Base-by-base conservation (phyloP, 64 coral and sea anemone genomes). In the Montipora sp. region DNA sequence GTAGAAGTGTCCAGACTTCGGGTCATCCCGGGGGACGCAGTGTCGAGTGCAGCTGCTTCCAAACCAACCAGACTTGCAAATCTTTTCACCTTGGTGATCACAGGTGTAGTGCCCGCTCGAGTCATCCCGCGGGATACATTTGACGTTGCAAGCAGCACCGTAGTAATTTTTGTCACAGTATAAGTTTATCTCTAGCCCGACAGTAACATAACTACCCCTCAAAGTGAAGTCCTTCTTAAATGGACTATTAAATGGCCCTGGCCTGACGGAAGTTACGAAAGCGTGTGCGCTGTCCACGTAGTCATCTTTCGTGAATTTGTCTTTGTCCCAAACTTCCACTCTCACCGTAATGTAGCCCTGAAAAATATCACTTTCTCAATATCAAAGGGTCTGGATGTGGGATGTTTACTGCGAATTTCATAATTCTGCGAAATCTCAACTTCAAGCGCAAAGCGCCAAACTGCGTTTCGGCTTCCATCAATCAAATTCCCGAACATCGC, bases 301-400 rank as follows among this genome's bases (percentile, higher is more conserved):
- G 27, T 96, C 95, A 66, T 96, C 59, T 3, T 16, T 74, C 18
- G 67, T 83, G 23, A 63, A 13, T 22, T 48, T 76, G 78, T 96
- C 95, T 12, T 89, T 18, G 19, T 96, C 92, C 95, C 95, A 96
- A 7, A 89, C 79, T 81, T 96, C 88, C 47, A 94, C 72, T 20
- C 80, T 68, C 15, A 96, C 65, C 5, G 81, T 79, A 94, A 96
- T 46, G 1, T 75, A 53, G 8, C 95, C 95, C 95, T 96, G 74
- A 55, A 90, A 89, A 7, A n/a, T 36, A 44, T 45, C 13, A 0
- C 13, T 63, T 63, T 63, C 11, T 57, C 53, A 57, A 6, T 57
- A 11, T 6, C 7, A 11, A 57, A 57, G 53, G 2, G 6, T 0
- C 53, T 11, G 36, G 0, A 36, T 36, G 36, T 36, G 36, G 36